phyloP scores from a whole-genome alignment of 2,797 vertebrate species.

The Adrianichthys oophorus region DNA sequence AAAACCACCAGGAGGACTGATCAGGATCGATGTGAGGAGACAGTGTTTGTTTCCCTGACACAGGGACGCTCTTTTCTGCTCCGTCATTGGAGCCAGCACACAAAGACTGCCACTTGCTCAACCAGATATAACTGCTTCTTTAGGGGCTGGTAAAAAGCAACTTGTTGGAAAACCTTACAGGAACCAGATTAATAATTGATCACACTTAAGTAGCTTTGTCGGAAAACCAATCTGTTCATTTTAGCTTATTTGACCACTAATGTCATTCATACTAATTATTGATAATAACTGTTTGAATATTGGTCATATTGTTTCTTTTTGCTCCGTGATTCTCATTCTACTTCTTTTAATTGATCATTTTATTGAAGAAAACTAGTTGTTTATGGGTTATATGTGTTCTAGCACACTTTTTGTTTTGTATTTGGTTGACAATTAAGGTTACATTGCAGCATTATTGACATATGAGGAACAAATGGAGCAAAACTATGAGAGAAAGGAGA shows the following conservation, averaged over 20 bases:
- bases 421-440: too few species aligned
- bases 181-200: slow-evolving; percentile 10
- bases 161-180: neutral
- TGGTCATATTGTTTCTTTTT: neutral
- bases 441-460: too few species aligned
- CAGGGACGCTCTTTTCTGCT: too few species aligned
- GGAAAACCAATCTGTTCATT: neutral
- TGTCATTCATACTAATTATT: neutral
- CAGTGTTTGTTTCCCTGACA: slow-evolving; percentile 1
- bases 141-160: neutral
- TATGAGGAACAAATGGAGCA: too few species aligned
- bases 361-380: too few species aligned
- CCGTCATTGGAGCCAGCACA: neutral
- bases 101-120: slow-evolving; percentile 1
- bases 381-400: too few species aligned
- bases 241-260: neutral
- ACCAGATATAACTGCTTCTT: neutral
- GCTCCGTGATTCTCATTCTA: neutral
- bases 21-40: slow-evolving; percentile 1
- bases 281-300: too few species aligned
- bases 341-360: too few species aligned
- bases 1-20: slow-evolving; percentile 4
- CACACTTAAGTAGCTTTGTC: neutral
- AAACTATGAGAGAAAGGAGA: neutral
- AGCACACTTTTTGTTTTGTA: too few species aligned